Evolutionary conservation across 2,888 invertebrate species (phyloP).

Genomic region (Lomographa bimaculata): DNA sequence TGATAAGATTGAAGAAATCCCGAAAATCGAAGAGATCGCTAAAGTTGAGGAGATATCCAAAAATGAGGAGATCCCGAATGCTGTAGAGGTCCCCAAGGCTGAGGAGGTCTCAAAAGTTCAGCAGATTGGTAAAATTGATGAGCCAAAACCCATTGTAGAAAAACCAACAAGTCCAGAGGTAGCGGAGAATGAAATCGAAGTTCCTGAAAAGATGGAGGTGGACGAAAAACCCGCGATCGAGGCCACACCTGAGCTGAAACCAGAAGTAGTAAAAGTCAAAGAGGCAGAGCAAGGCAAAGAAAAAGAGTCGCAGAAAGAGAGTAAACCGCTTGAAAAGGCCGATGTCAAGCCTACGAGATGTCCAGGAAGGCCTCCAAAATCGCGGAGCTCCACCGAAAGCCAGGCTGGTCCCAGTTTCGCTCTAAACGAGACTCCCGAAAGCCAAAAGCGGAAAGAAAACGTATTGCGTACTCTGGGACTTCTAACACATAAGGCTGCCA

Average conservation of each 20-base stretch:
- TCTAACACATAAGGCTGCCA: conserved; percentile 89
- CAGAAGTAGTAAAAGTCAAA: conserved; percentile 30
- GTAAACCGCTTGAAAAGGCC: conserved; percentile 35
- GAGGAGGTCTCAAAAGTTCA: too few species aligned
- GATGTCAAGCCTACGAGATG: conserved; percentile 40
- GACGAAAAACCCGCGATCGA: conserved; percentile 18
- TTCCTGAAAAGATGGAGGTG: conserved; percentile 34
- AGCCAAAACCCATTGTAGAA: neutral
- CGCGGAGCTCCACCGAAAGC: conserved; percentile 57
- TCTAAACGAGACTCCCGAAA: conserved; percentile 83
- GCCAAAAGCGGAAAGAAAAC: conserved; percentile 87
- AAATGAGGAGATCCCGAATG: too few species aligned
- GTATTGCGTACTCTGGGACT: conserved; percentile 90
- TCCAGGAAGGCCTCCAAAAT: conserved; percentile 48
- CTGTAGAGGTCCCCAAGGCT: too few species aligned
- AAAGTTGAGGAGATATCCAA: too few species aligned
- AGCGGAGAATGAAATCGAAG: conserved; percentile 14
- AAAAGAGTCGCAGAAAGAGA: conserved; percentile 21
- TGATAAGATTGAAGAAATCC: conserved; percentile 28
- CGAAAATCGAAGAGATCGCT: conserved; percentile 26
- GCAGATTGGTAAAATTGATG: too few species aligned
- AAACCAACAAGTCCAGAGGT: neutral
- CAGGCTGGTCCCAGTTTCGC: conserved; percentile 66
- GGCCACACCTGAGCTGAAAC: conserved; percentile 20
- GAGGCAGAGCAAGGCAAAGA: conserved; percentile 27